Evolutionary conservation across 2,888 invertebrate species (phyloP).

Genomic region (Smittia sp.): DNA sequence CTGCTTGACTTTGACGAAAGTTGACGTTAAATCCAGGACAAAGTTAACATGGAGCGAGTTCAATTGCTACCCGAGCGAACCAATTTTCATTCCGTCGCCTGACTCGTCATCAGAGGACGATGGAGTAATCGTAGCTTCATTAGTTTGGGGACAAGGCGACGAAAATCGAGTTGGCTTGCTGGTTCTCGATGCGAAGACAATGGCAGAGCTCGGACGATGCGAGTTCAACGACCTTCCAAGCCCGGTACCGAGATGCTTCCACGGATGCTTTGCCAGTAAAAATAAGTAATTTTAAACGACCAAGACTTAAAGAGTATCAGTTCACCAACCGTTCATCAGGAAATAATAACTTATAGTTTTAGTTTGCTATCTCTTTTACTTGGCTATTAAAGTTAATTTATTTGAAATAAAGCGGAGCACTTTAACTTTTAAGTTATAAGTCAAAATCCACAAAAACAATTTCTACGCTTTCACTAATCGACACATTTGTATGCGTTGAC

Average conservation of each 20-base stretch:
- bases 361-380: no score
- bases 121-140: slow-evolving; percentile 69
- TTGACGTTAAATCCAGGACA: slow-evolving; percentile 54
- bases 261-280: slow-evolving; percentile 85
- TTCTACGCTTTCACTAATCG: no score
- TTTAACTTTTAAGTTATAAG: no score
- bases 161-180: slow-evolving; percentile 67
- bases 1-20: slow-evolving; percentile 64
- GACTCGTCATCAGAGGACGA: slow-evolving; percentile 71
- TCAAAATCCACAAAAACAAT: no score
- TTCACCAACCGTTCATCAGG: no score
- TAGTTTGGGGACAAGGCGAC: slow-evolving; percentile 66
- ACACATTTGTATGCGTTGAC: no score
- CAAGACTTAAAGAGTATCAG: no score
- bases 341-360: no score
- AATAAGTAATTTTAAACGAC: no score
- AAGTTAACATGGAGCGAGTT: slow-evolving; percentile 68
- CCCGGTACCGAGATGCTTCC: slow-evolving; percentile 78
- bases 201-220: slow-evolving; percentile 72
- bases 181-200: slow-evolving; percentile 70
- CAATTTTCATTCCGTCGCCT: slow-evolving; percentile 73
- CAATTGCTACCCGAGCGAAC: slow-evolving; percentile 80
- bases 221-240: slow-evolving; percentile 66
- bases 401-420: no score
- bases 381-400: no score